Conservation (phyloP, 2,113 vertebrate genomes). For the Loxodonta africana region DNA sequence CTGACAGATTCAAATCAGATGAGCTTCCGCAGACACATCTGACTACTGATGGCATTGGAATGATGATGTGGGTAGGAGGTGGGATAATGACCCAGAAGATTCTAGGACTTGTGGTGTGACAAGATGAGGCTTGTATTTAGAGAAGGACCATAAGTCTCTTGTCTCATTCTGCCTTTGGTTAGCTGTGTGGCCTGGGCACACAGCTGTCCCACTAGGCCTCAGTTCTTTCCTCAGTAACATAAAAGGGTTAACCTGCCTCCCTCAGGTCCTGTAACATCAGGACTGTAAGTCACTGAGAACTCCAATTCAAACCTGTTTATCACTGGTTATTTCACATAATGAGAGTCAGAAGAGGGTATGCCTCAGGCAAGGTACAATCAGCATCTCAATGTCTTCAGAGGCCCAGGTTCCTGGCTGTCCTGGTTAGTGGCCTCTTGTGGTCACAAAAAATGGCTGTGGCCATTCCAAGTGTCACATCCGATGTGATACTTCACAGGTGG, state of each 20-base stretch:
- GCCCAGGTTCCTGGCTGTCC: background rate
- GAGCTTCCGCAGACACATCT: background rate
- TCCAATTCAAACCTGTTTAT: background rate
- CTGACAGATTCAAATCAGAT: constrained; percentile 43
- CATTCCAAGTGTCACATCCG: background rate
- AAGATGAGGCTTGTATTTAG: background rate
- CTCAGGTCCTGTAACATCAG: background rate
- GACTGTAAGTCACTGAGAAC: background rate
- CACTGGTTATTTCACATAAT: background rate
- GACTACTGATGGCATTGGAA: background rate
- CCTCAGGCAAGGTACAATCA: background rate
- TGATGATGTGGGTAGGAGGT: background rate
- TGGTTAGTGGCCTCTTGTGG: background rate
- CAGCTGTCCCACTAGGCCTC: background rate
- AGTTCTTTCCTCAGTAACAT: background rate
- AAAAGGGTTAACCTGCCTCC: background rate
- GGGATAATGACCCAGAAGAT: background rate
- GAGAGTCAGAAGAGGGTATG: background rate
- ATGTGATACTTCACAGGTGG: rapidly evolving
- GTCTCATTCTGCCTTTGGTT: background rate
- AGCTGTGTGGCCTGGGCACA: background rate
- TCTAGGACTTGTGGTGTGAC: background rate
- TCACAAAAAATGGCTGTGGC: background rate
- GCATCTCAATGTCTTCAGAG: background rate
- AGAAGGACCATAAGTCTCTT: background rate